Evolutionary conservation across 2,113 vertebrate genomes (phyloP), one percentile per base, ranked within the genome.

Genomic region (Macrotus californicus): DNA sequence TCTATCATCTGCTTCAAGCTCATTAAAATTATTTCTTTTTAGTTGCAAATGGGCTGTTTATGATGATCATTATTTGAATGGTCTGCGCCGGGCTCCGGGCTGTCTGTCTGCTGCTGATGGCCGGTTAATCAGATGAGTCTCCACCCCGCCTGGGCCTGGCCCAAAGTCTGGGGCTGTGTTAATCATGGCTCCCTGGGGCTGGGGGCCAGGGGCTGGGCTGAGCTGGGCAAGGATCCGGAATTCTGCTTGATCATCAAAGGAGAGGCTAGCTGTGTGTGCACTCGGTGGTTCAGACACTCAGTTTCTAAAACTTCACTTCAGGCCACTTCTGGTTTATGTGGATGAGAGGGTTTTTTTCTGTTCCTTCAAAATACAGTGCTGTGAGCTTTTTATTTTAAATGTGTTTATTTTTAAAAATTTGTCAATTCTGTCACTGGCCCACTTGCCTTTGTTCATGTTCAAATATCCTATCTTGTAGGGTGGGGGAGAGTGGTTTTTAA

Each of bases 11-110:
- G 96, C 93, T 97, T 94, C 79, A 92, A 91, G 96, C 97, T 97
- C 97, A 97, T 97, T 97, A 97, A 96, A 97, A 97, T 97, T 96
- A 97, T 97, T 97, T 97, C 97, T 94, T 97, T 96, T 97, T 97
- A 96, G 96, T 97, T 96, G 96, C 94, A 97, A 97, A 97, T 89
- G 94, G 97, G 96, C 92, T 95, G 93, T 97, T 97, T 97, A 96
- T 95, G 97, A 95, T 94, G 90, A 95, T 97, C 91, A 94, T 96
- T 97, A 97, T 96, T 96, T 96, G 84, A 96, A 95, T 92, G 96
- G 96, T 88, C 96, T 96, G 93, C 48, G 7, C 92, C 2, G 94
- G 97, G 97, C 97, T 98, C 97, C 96, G 84, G 94, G 93, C 84
- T 98, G 97, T 97, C 97, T 98, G 97, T 97, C 96, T 97, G 96